Evolutionary conservation across 1,140 invertebrate species (phyloP), one percentile per base, ranked within the genome.

Genomic region (Drosophila pandora): DNA sequence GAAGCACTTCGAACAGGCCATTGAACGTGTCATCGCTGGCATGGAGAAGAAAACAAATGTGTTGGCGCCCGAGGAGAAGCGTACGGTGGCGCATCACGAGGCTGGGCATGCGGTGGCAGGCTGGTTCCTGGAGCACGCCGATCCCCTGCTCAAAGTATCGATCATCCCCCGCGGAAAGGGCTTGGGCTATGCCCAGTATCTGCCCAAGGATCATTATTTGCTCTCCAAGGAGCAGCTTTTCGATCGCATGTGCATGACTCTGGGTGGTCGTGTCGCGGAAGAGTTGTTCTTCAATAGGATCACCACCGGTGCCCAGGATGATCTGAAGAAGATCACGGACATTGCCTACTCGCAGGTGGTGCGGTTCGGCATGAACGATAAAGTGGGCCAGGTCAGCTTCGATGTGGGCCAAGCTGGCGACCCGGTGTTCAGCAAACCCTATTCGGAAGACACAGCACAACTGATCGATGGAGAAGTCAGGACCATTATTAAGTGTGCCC

Each of bases 21-120:
- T 99, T 82, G 99, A 99, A 92, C 94, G 99, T 91, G 98, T 99
- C 2, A 96, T 99, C 12, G 99, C 98, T 60, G 94, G 97, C 53
- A 97, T 99, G 96, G 99, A 99, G 91, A 99, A 99, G 93, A 99
- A 99, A 92, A 99, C 98, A 0, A 98, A 99, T 93, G 99, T 99
- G 3, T 92, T 99, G 12, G 98, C 99, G 90, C 99, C 98, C 0
- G 98, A 99, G 77, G 99, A 99, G 92, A 99, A 99, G 91, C 97
- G 96, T 91, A 99, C 97, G 8, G 99, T 99, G 5, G 99, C 99
- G 0, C 99, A 99, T 91, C 99, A 99, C 81, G 99, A 99, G 92
- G 99, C 99, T 9, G 99, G 99, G 0, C 99, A 99, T 93, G 99
- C 99, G 4, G 97, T 99, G 1, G 97, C 97, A 49, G 99, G 99